Percentiles rank a stretch among this genome's conserved stretches.
Evolutionary conservation across 2,888 invertebrate genomes (phyloP).

Genomic region (Hoplodrina ambigua): DNA sequence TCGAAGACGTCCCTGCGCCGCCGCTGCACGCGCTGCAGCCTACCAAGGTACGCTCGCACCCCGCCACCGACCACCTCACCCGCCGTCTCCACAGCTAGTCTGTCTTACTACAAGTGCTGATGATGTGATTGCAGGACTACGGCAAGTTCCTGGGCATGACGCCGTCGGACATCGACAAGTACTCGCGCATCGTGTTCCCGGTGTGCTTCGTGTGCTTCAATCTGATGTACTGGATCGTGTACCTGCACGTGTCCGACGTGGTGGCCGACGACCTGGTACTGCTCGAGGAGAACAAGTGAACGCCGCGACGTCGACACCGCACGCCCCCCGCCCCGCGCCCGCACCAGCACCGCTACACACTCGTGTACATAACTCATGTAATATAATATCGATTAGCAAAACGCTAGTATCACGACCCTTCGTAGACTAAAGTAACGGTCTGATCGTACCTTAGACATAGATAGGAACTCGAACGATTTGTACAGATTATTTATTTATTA

Average conservation of each 20-base stretch:
- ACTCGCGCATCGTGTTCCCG: slow-evolving; percentile 98
- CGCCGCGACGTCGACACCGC: neutral
- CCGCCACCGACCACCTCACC: neutral
- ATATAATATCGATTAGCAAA: slow-evolving; percentile 59
- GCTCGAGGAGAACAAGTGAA: slow-evolving; percentile 88
- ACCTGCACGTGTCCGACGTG: slow-evolving; percentile 97
- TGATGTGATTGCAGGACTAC: slow-evolving; percentile 91
- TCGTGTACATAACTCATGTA: slow-evolving; percentile 61
- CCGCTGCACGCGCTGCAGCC: slow-evolving; percentile 93
- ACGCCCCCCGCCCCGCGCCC: neutral
- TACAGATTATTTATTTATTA: too few species aligned
- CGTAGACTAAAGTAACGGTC: slow-evolving; percentile 50
- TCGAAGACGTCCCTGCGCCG: slow-evolving; percentile 89
- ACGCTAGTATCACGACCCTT: slow-evolving; percentile 63
- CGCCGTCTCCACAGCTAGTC: neutral
- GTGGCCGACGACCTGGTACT: slow-evolving; percentile 97
- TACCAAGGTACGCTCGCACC: slow-evolving; percentile 90
- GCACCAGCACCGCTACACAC: slow-evolving; percentile 29
- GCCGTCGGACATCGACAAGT: slow-evolving; percentile 99
- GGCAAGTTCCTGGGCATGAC: slow-evolving; percentile 96
- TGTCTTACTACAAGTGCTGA: neutral
- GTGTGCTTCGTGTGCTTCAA: slow-evolving; percentile 99
- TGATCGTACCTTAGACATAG: slow-evolving; percentile 42
- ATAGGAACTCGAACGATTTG: slow-evolving; percentile 45
- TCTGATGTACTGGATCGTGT: slow-evolving; percentile 98